These are phyloP conservation scores for Rostratula benghalensis DNA, from an alignment of 2,113 vertebrate genomes.

Conservation along the genomic window DNA sequence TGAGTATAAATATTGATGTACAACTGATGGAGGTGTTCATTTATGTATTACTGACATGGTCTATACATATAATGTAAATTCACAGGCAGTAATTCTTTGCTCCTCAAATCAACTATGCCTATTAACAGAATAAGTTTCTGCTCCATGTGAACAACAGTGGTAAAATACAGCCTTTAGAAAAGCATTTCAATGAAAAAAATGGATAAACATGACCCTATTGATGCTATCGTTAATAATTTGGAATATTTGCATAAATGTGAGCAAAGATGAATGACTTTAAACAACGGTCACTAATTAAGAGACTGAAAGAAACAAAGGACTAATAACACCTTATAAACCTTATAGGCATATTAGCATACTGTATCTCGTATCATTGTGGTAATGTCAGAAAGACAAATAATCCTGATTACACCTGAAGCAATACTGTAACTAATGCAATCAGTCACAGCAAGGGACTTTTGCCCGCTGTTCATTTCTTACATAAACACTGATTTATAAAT, in stretches of 20 bases:
- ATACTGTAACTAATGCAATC: slow-evolving; percentile 65
- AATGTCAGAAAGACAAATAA: slow-evolving; percentile 75
- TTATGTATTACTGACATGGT: neutral
- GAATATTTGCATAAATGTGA: slow-evolving; percentile 71
- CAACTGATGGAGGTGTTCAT: neutral
- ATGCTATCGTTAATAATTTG: slow-evolving; percentile 60
- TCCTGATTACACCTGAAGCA: slow-evolving; percentile 73
- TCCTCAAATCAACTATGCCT: neutral
- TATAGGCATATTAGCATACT: slow-evolving; percentile 72
- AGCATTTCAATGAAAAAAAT: slow-evolving; percentile 33
- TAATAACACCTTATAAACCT: slow-evolving; percentile 65
- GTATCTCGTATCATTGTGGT: slow-evolving; percentile 44
- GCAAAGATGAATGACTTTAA: slow-evolving; percentile 70
- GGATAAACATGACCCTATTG: slow-evolving; percentile 29
- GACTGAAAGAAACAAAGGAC: slow-evolving; percentile 68
- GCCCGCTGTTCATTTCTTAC: slow-evolving; percentile 29
- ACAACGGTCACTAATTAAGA: slow-evolving; percentile 72
- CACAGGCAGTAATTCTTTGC: neutral
- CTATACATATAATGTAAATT: slow-evolving; percentile 26
- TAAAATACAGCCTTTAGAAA: neutral
- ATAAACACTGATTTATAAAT: slow-evolving; percentile 50
- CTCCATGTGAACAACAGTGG: neutral
- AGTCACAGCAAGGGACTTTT: slow-evolving; percentile 57
- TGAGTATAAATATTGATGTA: neutral
- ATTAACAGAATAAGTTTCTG: neutral